These are phyloP conservation scores for Phymorhynchus buccinoides DNA, from an alignment of 1,140 invertebrate species.

Conservation along the genomic window DNA sequence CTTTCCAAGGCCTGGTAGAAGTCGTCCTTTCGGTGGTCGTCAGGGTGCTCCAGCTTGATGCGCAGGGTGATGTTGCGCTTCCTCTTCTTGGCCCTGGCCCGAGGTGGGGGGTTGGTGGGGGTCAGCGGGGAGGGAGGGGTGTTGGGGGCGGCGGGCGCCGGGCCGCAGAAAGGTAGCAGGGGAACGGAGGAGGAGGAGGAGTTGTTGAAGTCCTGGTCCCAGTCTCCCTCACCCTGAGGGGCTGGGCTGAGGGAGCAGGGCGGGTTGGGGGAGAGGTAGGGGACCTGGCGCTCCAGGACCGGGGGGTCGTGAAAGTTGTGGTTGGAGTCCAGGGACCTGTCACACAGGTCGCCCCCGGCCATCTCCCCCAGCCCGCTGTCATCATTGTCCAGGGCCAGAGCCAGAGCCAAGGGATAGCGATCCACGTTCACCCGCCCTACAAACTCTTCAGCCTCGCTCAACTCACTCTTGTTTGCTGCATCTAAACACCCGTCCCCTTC, in stretches of 20 bases:
- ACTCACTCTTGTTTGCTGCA: neutral
- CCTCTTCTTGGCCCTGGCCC: neutral
- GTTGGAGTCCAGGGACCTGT: slow-evolving; percentile 33
- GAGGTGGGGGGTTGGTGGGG: neutral
- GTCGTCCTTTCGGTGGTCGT: neutral
- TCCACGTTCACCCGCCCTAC: neutral
- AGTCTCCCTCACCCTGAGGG: neutral
- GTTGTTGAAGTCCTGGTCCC: neutral
- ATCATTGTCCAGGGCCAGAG: slow-evolving; percentile 25
- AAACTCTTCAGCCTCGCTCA: neutral
- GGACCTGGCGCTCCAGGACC: slow-evolving; percentile 43
- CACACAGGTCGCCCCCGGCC: slow-evolving; percentile 31
- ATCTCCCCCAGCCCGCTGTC: slow-evolving; percentile 41
- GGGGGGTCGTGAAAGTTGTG: slow-evolving; percentile 45
- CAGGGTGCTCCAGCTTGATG: neutral
- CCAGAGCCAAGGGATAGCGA: neutral
- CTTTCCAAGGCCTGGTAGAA: neutral
- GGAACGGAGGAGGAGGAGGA: slow-evolving; percentile 26
- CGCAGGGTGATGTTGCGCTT: neutral
- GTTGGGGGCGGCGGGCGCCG: neutral
- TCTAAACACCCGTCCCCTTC: neutral
- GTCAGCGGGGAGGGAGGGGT: neutral
- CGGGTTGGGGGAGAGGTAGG: slow-evolving; percentile 36
- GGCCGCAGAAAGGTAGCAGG: slow-evolving; percentile 32
- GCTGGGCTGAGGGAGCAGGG: neutral